phyloP scores from a whole-genome alignment of 2,797 vertebrate genomes.

The Falco biarmicus region DNA sequence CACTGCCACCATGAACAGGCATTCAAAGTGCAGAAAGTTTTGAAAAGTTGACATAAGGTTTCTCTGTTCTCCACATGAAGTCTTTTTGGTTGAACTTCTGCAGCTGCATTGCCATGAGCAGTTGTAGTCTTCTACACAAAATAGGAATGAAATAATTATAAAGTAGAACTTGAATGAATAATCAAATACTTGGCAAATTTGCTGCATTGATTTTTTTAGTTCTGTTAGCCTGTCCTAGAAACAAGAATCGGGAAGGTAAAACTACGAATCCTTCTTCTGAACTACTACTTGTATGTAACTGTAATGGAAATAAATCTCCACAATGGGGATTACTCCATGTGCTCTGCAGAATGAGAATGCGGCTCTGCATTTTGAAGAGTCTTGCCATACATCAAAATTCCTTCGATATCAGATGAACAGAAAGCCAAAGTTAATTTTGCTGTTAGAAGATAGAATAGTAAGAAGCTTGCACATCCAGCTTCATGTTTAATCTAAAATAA shows the following conservation, averaged over 20 bases:
- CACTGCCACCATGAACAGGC: neutral
- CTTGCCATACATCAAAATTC: neutral
- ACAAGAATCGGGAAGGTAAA: neutral
- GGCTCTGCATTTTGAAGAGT: neutral
- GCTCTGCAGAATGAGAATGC: neutral
- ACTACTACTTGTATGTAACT: neutral
- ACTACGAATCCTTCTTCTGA: neutral
- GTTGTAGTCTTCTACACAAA: neutral
- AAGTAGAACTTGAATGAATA: neutral
- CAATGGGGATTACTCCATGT: neutral
- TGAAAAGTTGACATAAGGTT: neutral
- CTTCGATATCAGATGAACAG: neutral
- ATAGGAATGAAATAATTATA: neutral
- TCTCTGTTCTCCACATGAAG: neutral
- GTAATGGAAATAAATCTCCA: neutral
- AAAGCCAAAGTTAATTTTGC: neutral
- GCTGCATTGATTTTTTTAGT: neutral
- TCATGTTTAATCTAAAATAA: neutral
- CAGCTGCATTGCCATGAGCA: neutral
- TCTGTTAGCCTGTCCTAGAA: neutral
- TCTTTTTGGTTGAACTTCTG: neutral
- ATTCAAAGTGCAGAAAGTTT: neutral
- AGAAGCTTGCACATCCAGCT: neutral
- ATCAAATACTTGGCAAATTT: neutral
- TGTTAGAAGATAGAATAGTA: neutral